phyloP scores from a whole-genome alignment of 53 echinoderm and acorn worm species.

The Astropecten irregularis region DNA sequence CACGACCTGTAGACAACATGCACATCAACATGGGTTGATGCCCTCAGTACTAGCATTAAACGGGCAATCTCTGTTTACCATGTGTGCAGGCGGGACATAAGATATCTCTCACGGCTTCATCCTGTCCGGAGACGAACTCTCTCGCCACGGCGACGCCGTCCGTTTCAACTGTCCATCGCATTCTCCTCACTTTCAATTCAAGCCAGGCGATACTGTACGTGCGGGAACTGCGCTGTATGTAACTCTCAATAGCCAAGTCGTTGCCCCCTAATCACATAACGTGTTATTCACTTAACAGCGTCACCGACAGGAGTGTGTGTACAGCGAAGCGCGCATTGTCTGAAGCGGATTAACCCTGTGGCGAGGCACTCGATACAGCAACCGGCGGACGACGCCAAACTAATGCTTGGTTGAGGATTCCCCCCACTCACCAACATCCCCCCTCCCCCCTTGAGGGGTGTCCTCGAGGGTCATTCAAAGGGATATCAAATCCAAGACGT shows the following conservation, averaged over 20 bases:
- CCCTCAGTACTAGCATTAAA: no score
- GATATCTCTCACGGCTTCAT: not conserved
- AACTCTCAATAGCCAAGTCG: slow-evolving; percentile 3
- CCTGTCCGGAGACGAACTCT: slow-evolving; percentile 32
- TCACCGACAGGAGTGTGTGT: not conserved
- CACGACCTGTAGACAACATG: not conserved
- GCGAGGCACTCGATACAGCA: slow-evolving; percentile 1
- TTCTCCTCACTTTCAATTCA: not conserved
- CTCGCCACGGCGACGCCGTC: slow-evolving; percentile 41
- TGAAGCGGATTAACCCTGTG: slow-evolving; percentile 6
- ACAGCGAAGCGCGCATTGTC: no score
- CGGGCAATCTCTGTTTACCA: no score
- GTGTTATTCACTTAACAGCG: slow-evolving; percentile 11
- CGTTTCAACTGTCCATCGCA: slow-evolving; percentile 17
- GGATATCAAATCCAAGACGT: not conserved
- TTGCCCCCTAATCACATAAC: slow-evolving; percentile 9
- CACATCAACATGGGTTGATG: not conserved
- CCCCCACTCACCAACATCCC: no score
- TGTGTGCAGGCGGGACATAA: not conserved
- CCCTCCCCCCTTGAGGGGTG: not conserved
- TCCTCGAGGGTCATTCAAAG: slow-evolving; percentile 4
- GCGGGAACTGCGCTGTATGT: no score
- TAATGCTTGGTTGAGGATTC: not conserved
- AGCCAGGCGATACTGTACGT: no score
- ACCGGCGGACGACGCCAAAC: slow-evolving; percentile 14